Evolutionary conservation across 2,797 vertebrate genomes (phyloP).

Genomic region (Alauda arvensis): DNA sequence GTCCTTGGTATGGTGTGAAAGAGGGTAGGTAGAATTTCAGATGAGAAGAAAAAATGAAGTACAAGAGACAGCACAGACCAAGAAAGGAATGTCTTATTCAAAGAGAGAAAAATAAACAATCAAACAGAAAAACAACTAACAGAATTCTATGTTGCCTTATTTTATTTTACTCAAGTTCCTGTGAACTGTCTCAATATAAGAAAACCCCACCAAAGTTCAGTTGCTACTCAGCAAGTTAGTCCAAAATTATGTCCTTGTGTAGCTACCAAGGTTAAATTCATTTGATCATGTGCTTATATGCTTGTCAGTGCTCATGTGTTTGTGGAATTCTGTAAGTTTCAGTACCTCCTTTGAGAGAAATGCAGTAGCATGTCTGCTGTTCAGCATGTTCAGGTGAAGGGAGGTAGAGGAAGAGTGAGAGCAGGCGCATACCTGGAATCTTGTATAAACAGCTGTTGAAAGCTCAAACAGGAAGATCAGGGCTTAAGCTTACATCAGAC

Average conservation of each 20-base stretch:
- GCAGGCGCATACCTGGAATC: background rate
- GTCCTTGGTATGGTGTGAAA: background rate
- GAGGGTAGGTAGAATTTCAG: background rate
- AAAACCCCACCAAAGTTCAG: background rate
- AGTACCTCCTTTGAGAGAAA: background rate
- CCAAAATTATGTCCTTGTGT: background rate
- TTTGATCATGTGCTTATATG: background rate
- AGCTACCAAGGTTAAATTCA: background rate
- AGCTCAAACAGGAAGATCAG: background rate
- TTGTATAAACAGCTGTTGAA: background rate
- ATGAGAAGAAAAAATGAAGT: background rate
- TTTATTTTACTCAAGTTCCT: background rate
- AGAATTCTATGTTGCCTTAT: background rate
- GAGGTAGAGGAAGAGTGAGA: background rate
- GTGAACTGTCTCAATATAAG: background rate
- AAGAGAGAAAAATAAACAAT: background rate
- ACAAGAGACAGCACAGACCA: background rate
- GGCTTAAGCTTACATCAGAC: slow-evolving; percentile 28
- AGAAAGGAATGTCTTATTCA: background rate
- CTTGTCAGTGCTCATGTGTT: background rate
- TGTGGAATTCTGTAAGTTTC: background rate
- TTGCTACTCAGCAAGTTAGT: background rate
- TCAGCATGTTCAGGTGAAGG: background rate
- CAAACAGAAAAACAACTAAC: background rate
- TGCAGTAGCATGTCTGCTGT: background rate